phyloP scores from a whole-genome alignment of 2,797 vertebrate species.

The Coccyzus lansbergi region DNA sequence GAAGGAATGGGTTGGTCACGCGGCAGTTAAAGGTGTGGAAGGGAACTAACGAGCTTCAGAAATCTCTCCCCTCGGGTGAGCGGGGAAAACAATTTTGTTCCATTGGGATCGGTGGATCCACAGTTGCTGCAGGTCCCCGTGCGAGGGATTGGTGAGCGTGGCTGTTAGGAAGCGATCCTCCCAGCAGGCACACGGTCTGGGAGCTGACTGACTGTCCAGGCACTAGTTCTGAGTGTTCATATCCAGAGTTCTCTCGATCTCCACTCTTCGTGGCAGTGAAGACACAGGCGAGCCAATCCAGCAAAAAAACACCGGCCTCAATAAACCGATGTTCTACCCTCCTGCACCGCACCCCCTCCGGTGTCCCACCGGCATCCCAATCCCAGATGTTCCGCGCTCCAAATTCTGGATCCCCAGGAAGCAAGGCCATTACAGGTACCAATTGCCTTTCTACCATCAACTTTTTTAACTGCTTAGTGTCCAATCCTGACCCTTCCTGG shows the following conservation, averaged over 20 bases:
- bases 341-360: conserved; percentile 73
- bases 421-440: conserved; percentile 84
- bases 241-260: conserved; percentile 82
- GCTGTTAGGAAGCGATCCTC: conserved; percentile 45
- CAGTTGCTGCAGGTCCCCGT: background rate
- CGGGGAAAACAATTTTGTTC: background rate
- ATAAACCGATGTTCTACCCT: conserved; percentile 77
- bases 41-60: background rate
- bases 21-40: background rate
- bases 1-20: background rate
- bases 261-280: conserved; percentile 83
- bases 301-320: conserved; percentile 78
- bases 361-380: conserved; percentile 73
- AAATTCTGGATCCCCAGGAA: conserved; percentile 78
- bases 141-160: background rate
- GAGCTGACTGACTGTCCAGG: conserved; percentile 71
- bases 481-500: background rate
- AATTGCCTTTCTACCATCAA: conserved; percentile 1
- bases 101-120: background rate
- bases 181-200: conserved; percentile 63
- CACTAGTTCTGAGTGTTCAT: conserved; percentile 80
- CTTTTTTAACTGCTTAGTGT: background rate
- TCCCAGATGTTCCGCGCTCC: conserved; percentile 80
- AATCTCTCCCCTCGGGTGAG: background rate
- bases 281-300: conserved; percentile 78